A percentile compares a stretch with the other conserved stretches of the same genome.
phyloP scores from a whole-genome alignment of 2,888 invertebrate species.

The Chironomus riparius region DNA sequence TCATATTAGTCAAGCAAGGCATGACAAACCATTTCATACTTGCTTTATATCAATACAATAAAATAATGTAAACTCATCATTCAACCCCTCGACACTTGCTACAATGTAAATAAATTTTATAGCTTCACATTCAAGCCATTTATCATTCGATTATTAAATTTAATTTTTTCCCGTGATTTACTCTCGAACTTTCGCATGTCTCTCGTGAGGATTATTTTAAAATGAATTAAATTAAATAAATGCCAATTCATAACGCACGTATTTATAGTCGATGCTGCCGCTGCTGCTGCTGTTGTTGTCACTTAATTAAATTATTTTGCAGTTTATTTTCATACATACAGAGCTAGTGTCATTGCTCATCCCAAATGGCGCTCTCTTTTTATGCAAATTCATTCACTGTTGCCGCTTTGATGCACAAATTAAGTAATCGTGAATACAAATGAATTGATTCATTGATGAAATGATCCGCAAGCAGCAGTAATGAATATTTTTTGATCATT shows the following conservation, averaged over 20 bases:
- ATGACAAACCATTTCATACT: no score
- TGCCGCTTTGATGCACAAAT: background rate
- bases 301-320: conserved; percentile 17
- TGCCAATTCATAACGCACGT: conserved; percentile 12
- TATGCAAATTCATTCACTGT: conserved; percentile 6
- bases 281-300: background rate
- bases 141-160: conserved; percentile 23
- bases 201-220: conserved; percentile 2
- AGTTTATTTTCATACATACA: background rate
- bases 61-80: no score
- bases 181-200: background rate
- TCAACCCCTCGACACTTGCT: background rate
- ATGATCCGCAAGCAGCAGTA: background rate
- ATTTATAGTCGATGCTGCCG: no score
- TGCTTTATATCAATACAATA: no score
- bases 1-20: no score
- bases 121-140: background rate
- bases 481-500: background rate
- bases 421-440: background rate
- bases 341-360: background rate
- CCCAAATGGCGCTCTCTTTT: background rate
- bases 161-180: background rate
- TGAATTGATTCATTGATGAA: background rate
- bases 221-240: background rate
- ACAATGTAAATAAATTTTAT: background rate